Percentiles rank a stretch among this genome's conserved stretches.
phyloP scores from a whole-genome alignment of 2,797 vertebrate species.

The Coranthus polyacanthus region DNA sequence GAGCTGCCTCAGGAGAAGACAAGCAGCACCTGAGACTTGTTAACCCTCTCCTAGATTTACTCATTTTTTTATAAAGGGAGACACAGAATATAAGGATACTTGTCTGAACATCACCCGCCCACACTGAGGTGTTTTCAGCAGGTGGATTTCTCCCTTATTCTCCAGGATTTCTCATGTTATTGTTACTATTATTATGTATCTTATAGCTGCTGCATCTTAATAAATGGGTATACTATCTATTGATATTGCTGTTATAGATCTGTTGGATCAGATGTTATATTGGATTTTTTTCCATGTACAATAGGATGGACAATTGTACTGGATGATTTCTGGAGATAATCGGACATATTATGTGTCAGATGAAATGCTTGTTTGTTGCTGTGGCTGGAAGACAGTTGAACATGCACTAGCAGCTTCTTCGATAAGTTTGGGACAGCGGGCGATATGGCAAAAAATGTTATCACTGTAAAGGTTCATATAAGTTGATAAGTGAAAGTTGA shows the following conservation, averaged over 20 bases:
- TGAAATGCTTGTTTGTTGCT: too few species aligned
- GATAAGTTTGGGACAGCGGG: too few species aligned
- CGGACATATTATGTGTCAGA: too few species aligned
- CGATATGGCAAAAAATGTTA: too few species aligned
- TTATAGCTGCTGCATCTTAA: not conserved
- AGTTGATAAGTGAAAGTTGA: too few species aligned
- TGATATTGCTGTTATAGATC: not conserved
- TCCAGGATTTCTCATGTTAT: too few species aligned
- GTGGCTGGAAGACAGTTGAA: too few species aligned
- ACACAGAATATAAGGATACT: not conserved
- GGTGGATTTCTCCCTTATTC: not conserved
- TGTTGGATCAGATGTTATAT: not conserved
- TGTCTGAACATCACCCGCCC: not conserved
- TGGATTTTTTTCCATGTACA: too few species aligned
- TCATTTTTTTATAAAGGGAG: not conserved
- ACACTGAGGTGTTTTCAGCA: not conserved
- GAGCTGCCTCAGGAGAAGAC: slow-evolving; percentile 7
- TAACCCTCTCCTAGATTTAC: slow-evolving; percentile 22
- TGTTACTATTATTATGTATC: not conserved
- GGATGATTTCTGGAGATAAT: too few species aligned
- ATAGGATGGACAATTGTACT: too few species aligned
- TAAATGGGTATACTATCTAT: not conserved
- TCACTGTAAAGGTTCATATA: too few species aligned
- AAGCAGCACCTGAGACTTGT: slow-evolving; percentile 34
- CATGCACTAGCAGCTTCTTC: too few species aligned